Evolutionary conservation across 2,888 invertebrate genomes (phyloP), one percentile per base, ranked within the genome.

Genomic region (Steinernema scapterisci): DNA sequence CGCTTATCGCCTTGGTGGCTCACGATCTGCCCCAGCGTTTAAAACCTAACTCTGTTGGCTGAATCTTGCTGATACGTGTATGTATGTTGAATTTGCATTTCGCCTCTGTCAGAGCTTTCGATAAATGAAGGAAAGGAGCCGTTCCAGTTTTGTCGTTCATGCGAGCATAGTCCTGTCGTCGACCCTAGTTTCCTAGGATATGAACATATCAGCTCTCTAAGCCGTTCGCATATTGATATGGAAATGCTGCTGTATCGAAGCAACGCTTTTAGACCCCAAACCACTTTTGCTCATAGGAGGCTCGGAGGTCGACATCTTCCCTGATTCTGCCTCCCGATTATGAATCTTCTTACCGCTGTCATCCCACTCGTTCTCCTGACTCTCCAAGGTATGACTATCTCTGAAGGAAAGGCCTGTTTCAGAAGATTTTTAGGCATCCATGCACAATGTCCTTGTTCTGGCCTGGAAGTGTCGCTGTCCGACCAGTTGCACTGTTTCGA

Each of bases 1-100:
- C 83, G 71, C 70, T 81, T 19, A 83, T 84, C 51, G 83, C 82
- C 1, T 72, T 83, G 38, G 77, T 84, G 0, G 83, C 84, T 13
- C 80, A 79, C 45, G 81, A 82, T 13, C 52, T 73, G 52, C 75
- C 75, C 7, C 48, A 73, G 72, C 75, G 63, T 5, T n/a, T 63
- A 16, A 63, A 27, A 63, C 63, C 63, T 1, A 63, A 31, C 31
- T 63, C 63, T 9, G 38, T 63, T 27, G 25, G 31, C 16, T 63
- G 38, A 19, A 16, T 48, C 6, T 7, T 48, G 16, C 48, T 48
- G 48, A n/a, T 48, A 38, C 38, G 38, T 6, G 38, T 38, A 38
- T 38, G 38, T 6, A 38, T 38, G 9, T 38, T 9, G 38, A 38
- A 38, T 38, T 38, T 38, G 38, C 38, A 38, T 38, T 38, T 38